A percentile compares a stretch with the other conserved stretches of the same genome.
Conservation (phyloP, 2,797 vertebrate species). For the Taenioides sp. region DNA sequence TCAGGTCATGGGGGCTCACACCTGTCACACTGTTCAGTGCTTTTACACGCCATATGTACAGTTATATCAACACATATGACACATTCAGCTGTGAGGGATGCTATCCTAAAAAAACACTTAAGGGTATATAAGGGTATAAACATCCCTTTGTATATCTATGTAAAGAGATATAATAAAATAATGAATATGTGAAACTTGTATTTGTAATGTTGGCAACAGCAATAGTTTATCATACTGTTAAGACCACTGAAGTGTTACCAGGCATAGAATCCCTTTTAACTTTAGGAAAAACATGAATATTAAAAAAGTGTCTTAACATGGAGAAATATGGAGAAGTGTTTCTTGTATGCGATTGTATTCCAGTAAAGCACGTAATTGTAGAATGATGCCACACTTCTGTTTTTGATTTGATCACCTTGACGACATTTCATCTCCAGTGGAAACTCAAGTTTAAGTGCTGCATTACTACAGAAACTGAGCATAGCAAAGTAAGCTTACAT, state of each 20-base stretch:
- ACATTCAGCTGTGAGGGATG: neutral
- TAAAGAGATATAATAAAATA: neutral
- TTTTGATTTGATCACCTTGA: constrained; percentile 2
- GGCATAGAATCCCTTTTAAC: too few species aligned
- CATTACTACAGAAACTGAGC: neutral
- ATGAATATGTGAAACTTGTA: neutral
- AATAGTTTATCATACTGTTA: too few species aligned
- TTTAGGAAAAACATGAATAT: too few species aligned
- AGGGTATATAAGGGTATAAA: neutral
- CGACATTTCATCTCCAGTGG: constrained; percentile 1
- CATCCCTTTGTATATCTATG: neutral
- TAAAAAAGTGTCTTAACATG: neutral
- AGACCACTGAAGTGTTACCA: neutral
- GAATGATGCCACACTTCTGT: constrained; percentile 1
- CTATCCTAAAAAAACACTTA: too few species aligned
- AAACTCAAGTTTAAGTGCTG: neutral
- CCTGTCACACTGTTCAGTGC: neutral
- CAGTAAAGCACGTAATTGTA: neutral
- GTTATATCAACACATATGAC: neutral
- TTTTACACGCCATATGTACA: neutral
- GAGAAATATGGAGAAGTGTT: neutral
- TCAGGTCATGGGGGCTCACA: neutral
- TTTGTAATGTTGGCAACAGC: neutral
- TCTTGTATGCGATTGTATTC: neutral
- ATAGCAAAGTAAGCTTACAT: neutral